Evolutionary conservation across 2,888 invertebrate genomes (phyloP), one percentile per base, ranked within the genome.

Genomic region (Lithophane ornitopus): DNA sequence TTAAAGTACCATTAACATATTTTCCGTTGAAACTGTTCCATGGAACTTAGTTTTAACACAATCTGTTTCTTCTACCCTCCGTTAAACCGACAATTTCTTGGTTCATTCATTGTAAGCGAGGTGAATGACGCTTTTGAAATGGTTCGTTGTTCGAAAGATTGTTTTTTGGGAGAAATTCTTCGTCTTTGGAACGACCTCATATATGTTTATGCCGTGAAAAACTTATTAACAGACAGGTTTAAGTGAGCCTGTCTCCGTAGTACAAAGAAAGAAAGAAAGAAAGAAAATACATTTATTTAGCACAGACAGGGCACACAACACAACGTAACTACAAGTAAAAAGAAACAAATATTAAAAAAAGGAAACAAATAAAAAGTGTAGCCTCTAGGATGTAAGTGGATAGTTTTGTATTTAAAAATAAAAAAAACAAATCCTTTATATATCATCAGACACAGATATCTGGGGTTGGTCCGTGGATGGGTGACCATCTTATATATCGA

Each of bases 1-100:
- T 87, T 85, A 84, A 90, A 89, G 86, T 88, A 74, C 85, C 88
- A 88, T 89, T 90, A 90, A 88, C 90, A 90, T 90, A 90, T 90
- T 90, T 90, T 85, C 88, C 78, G 81, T 83, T 80, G 80, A 84
- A 86, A 88, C 85, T 87, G 78, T 76, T 88, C 82, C 79, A 84
- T 80, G 69, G 86, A 86, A 89, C 83, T 89, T 78, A 85, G 86
- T 88, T 86, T 88, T 74, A 83, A 86, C 88, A 87, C 90, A 89
- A 90, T 89, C 86, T 87, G 89, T 90, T 89, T 90, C 88, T 85
- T 82, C 59, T 80, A 84, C 82, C 83, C 81, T 80, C 86, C 82
- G 84, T 87, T 84, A 80, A 85, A 81, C 75, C 80, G 82, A 78
- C 76, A 59, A 85, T 71, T 85, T 85, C 76, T 78, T 78, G 56